Conservation (phyloP, 2,888 invertebrate species). For the Seladonia tumulorum region DNA sequence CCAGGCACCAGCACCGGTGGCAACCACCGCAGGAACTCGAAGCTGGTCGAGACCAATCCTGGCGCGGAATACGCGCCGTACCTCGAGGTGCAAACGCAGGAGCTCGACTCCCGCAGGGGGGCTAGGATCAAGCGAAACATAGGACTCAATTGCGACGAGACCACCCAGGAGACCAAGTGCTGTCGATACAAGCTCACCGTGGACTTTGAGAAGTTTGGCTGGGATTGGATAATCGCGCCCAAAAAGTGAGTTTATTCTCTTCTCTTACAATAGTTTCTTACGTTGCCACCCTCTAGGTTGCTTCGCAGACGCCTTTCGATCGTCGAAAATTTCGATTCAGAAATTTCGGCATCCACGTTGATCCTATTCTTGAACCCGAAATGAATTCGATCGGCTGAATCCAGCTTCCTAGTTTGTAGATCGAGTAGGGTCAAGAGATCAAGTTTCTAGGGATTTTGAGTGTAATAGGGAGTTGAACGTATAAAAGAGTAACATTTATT, state of each 20-base stretch:
- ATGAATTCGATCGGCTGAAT: background rate
- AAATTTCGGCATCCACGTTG: background rate
- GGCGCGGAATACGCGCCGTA: slow-evolving; percentile 86
- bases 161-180: slow-evolving; percentile 92
- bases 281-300: background rate
- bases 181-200: slow-evolving; percentile 97
- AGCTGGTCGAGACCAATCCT: slow-evolving; percentile 89
- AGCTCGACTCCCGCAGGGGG: slow-evolving; percentile 85
- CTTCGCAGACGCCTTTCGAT: too few relatives aligned
- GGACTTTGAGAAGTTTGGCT: slow-evolving; percentile 97
- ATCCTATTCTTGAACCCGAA: too few relatives aligned
- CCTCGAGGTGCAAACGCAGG: slow-evolving; percentile 86
- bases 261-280: background rate
- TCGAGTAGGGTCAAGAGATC: too few relatives aligned
- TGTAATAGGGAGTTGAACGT: too few relatives aligned
- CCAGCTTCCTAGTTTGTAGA: background rate
- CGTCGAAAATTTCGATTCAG: background rate
- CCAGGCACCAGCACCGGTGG: slow-evolving; percentile 84
- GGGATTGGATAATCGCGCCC: slow-evolving; percentile 99
- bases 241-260: slow-evolving; percentile 85
- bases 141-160: slow-evolving; percentile 93
- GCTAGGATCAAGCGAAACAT: slow-evolving; percentile 91
- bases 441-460: too few relatives aligned
- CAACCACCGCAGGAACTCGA: slow-evolving; percentile 84
- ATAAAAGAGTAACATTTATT: too few relatives aligned